A percentile compares a stretch with the other conserved stretches of the same genome.
These are phyloP conservation scores for Liparis tanakae DNA, from an alignment of 2,797 vertebrate species.

Conservation along the genomic window DNA sequence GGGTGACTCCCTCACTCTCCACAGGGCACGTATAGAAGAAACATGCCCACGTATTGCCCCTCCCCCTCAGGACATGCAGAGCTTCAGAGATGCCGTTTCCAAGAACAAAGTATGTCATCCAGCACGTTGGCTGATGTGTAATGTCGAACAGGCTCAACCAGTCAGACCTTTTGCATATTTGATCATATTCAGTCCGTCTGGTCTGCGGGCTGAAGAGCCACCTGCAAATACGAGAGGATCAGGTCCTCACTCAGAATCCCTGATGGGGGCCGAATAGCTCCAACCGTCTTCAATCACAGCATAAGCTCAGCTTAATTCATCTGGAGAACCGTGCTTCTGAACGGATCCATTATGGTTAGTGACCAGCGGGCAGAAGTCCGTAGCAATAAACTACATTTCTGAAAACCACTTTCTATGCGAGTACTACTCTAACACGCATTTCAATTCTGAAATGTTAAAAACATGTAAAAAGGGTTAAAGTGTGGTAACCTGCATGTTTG, in stretches of 20 bases:
- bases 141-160: not conserved
- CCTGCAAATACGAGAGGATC: not conserved
- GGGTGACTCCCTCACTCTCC: conserved; percentile 16
- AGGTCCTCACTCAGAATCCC: conserved; percentile 22
- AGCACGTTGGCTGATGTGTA: not conserved
- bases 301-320: not conserved
- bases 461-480: not conserved
- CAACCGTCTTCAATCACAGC: not conserved
- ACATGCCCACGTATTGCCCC: not conserved
- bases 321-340: not conserved
- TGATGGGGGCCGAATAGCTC: conserved; percentile 54
- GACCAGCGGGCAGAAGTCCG: not conserved
- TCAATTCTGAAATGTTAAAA: not conserved
- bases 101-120: not conserved
- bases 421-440: not conserved
- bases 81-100: not conserved
- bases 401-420: not conserved
- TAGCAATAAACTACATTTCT: conserved; percentile 13
- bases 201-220: not conserved
- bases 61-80: not conserved
- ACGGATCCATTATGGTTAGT: conserved; percentile 2
- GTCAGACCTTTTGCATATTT: not conserved
- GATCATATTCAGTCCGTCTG: not conserved
- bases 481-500: not conserved
- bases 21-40: not conserved